These are phyloP conservation scores for Xiphophorus birchmanni DNA, from an alignment of 2,797 vertebrate species.

Conservation along the genomic window DNA sequence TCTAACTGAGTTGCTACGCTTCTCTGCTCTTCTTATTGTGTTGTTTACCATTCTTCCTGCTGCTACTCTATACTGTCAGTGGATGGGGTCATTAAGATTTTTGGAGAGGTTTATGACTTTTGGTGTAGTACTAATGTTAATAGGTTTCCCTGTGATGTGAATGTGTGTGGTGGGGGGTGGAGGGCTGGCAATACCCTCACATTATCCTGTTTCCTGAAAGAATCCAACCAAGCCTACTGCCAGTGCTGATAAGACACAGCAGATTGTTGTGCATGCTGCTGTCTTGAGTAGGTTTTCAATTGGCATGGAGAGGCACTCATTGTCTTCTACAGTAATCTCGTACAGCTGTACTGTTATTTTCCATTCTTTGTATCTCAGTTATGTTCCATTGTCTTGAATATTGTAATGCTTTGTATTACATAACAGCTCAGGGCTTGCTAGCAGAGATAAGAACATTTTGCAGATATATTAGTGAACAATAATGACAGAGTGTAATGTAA, in stretches of 20 bases:
- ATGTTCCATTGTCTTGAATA: constrained; percentile 60
- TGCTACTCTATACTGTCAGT: not conserved
- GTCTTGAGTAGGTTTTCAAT: constrained; percentile 54
- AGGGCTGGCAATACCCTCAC: constrained; percentile 4
- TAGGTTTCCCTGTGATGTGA: not conserved
- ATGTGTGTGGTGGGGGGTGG: not conserved
- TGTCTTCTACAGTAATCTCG: constrained; percentile 69
- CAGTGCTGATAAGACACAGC: constrained; percentile 64
- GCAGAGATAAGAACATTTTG: constrained; percentile 66
- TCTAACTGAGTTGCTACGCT: not conserved
- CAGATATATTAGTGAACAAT: constrained; percentile 62
- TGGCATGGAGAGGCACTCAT: constrained; percentile 59
- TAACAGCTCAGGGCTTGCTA: constrained; percentile 63
- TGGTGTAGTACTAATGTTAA: not conserved
- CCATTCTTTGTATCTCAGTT: constrained; percentile 54
- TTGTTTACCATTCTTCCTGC: not conserved
- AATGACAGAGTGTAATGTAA: constrained; percentile 50
- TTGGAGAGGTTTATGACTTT: not conserved
- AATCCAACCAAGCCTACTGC: constrained; percentile 56
- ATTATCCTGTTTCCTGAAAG: constrained; percentile 38
- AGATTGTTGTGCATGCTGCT: constrained; percentile 40
- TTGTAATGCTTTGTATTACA: constrained; percentile 45
- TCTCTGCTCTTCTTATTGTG: not conserved
- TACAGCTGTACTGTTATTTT: constrained; percentile 42
- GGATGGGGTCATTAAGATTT: not conserved